Conservation (phyloP, 2,888 invertebrate species). For the Scaptomyza polygonia region DNA sequence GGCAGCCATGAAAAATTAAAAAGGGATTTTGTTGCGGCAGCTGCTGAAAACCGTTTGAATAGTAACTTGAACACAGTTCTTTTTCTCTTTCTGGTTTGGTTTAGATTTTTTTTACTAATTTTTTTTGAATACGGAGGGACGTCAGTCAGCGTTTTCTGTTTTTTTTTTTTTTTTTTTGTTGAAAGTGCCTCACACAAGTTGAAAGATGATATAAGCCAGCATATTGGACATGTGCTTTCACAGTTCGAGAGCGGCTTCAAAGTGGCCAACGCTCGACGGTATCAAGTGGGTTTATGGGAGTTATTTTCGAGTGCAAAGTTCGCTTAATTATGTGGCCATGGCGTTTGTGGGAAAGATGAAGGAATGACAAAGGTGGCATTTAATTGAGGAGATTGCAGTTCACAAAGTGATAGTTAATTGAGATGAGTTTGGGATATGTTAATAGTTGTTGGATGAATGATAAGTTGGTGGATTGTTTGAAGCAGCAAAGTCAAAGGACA, state of each 20-base stretch:
- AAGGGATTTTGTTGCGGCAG: slow-evolving; percentile 75
- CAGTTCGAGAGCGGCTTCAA: slow-evolving; percentile 34
- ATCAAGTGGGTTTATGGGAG: slow-evolving; percentile 24
- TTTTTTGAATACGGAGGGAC: neutral
- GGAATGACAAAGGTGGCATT: neutral
- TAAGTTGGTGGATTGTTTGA: no score
- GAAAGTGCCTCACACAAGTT: slow-evolving; percentile 43
- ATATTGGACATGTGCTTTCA: slow-evolving; percentile 55
- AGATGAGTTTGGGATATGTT: slow-evolving; percentile 2
- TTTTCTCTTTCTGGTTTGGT: slow-evolving; percentile 34
- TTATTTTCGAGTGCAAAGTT: slow-evolving; percentile 26
- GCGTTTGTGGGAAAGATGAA: slow-evolving; percentile 10
- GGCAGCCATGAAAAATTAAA: slow-evolving; percentile 73
- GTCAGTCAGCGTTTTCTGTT: slow-evolving; percentile 52
- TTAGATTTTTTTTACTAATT: slow-evolving; percentile 6
- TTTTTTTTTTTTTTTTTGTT: no score
- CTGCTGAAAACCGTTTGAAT: slow-evolving; percentile 74
- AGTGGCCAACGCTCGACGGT: slow-evolving; percentile 27
- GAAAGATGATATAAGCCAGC: slow-evolving; percentile 52
- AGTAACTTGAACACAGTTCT: slow-evolving; percentile 65
- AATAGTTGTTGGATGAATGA: neutral
- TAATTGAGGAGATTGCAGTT: slow-evolving; percentile 22
- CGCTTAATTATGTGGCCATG: slow-evolving; percentile 50
- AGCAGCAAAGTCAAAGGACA: no score
- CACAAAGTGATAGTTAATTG: slow-evolving; percentile 19